Evolutionary conservation across 1,140 invertebrate genomes (phyloP), one percentile per base, ranked within the genome.

Genomic region (Oedothorax gibbosus): DNA sequence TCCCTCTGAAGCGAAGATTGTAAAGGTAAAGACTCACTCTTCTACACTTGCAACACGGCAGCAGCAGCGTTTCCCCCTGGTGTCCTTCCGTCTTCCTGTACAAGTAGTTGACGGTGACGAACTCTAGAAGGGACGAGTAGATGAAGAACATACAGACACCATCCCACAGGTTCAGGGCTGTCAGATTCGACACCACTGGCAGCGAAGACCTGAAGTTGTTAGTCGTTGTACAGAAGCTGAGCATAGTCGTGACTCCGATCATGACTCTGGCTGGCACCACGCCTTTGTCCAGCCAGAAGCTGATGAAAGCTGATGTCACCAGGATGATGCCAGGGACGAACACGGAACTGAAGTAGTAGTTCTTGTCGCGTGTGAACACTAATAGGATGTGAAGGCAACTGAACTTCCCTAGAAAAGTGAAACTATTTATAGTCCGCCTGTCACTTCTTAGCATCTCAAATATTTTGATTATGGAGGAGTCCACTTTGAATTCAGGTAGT

Each of bases 121-220:
- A 98, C 90, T 98, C 96, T 85, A 98, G 92, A 35, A 98, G 91
- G 18, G 95, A 96, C 73, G 95, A 96, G 90, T 97, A 98, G 89
- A 97, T 97, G 92, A 97, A 97, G 90, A 96, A 97, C 96, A 98
- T 97, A 89, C 96, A 97, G 35, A 98, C 85, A 77, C 96, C 95
- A 89, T 97, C 96, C 96, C 96, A 97, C 14, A 97, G 95, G 91
- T 97, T 98, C 96, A 98, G 97, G 9, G 96, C 96, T 73, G 95
- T 96, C 87, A 97, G 90, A 90, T 97, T 97, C 11, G 96, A 97
- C 62, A 97, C 96, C 66, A 97, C 96, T 7, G 96, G 96, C 89
- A 97, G 91, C 57, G 95, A 97, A 8, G 89, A 89, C n/a, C 90
- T 88, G 86, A 91, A 91, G 77, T 86, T 89, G 86, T 90, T 89